A percentile compares a stretch with the other conserved stretches of the same genome.
phyloP scores from a whole-genome alignment of 2,888 invertebrate genomes.

The Sphecodes monilicornis region DNA sequence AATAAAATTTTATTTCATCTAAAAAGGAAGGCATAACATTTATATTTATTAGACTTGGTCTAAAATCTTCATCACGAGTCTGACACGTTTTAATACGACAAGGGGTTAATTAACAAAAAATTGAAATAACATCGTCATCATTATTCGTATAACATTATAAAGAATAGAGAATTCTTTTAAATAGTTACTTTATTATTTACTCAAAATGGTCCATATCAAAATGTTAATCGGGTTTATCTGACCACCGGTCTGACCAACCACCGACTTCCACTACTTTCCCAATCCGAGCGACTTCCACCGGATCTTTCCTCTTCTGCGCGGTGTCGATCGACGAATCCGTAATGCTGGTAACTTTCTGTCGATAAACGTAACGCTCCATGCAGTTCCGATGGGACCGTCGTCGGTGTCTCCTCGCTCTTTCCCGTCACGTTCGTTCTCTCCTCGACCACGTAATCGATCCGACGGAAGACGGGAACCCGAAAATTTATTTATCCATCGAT shows the following conservation, averaged over 20 bases:
- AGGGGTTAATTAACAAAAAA: no score
- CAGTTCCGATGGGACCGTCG: background rate
- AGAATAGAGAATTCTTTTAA: no score
- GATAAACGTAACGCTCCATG: background rate
- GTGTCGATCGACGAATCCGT: background rate
- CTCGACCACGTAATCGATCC: background rate
- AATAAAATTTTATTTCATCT: no score
- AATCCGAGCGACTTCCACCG: background rate
- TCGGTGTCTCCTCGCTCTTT: background rate
- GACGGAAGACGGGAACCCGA: background rate
- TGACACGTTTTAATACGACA: no score
- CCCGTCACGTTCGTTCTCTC: conserved; percentile 13
- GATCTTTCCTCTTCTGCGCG: background rate
- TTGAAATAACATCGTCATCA: no score
- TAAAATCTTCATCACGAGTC: no score
- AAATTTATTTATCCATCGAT: conserved; percentile 42
- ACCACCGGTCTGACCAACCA: background rate
- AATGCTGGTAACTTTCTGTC: background rate
- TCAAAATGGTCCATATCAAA: no score
- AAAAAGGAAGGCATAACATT: no score
- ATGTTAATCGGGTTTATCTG: background rate
- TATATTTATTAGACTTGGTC: no score
- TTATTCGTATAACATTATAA: no score
- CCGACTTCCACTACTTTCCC: background rate
- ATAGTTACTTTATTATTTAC: no score